phyloP scores from a whole-genome alignment of 2,113 vertebrate genomes.

The Trichomycterus rosablanca region DNA sequence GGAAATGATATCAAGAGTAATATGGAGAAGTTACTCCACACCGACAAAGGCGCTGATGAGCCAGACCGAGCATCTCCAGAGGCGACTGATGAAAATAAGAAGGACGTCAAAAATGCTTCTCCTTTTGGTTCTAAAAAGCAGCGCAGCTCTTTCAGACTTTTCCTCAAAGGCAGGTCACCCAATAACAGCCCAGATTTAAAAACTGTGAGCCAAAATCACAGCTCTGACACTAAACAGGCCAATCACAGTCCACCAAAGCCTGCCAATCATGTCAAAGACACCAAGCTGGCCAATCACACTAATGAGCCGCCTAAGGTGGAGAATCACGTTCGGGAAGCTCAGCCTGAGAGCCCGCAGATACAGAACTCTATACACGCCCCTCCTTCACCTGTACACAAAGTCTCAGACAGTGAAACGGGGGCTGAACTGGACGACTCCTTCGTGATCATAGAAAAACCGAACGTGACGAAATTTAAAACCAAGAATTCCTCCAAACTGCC shows the following conservation, averaged over 20 bases:
- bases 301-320: slow-evolving; percentile 8
- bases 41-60: slow-evolving; percentile 11
- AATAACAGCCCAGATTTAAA: slow-evolving; percentile 32
- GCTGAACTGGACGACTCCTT: slow-evolving; percentile 58
- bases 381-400: slow-evolving; percentile 4
- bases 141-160: slow-evolving; percentile 61
- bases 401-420: slow-evolving; percentile 33
- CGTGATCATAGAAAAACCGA: slow-evolving; percentile 54
- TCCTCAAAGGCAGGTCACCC: slow-evolving; percentile 56
- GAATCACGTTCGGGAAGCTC: background rate
- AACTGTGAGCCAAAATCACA: background rate
- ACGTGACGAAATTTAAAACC: slow-evolving; percentile 44
- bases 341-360: background rate
- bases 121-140: slow-evolving; percentile 44
- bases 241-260: slow-evolving; percentile 15
- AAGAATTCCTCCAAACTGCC: slow-evolving; percentile 56
- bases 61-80: slow-evolving; percentile 3
- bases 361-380: background rate
- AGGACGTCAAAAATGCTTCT: slow-evolving; percentile 39
- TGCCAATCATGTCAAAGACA: slow-evolving; percentile 18
- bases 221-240: slow-evolving; percentile 20
- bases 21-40: slow-evolving; percentile 26
- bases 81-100: slow-evolving; percentile 41
- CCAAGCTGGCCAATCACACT: background rate
- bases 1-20: slow-evolving; percentile 30